These are phyloP conservation scores for Pteropus rufus DNA, from an alignment of 2,797 vertebrate species.

Conservation along the genomic window DNA sequence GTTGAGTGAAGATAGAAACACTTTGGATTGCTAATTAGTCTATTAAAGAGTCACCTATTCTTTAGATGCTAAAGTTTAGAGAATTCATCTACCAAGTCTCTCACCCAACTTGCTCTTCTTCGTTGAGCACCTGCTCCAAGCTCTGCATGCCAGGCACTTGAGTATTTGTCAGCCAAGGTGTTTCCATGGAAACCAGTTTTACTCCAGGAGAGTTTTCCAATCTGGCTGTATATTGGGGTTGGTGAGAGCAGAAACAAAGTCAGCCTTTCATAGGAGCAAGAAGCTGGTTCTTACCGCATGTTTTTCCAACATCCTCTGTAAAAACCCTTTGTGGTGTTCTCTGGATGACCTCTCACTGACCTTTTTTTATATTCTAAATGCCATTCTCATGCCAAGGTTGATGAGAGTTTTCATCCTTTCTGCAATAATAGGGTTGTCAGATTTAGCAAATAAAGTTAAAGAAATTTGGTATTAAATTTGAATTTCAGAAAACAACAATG, in stretches of 20 bases:
- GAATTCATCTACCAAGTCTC: neutral
- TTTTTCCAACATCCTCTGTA: slow-evolving; percentile 50
- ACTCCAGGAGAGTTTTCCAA: slow-evolving; percentile 12
- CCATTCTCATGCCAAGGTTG: neutral
- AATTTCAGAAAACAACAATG: slow-evolving; percentile 12
- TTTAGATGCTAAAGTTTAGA: neutral
- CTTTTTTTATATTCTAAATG: neutral
- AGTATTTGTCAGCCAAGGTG: neutral
- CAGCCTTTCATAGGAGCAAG: slow-evolving; percentile 41
- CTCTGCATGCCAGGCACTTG: neutral
- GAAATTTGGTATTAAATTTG: neutral
- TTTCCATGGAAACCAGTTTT: slow-evolving; percentile 55
- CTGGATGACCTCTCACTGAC: slow-evolving; percentile 7
- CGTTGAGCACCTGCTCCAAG: neutral
- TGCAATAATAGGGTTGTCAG: neutral
- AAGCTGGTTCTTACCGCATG: neutral
- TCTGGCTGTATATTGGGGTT: slow-evolving; percentile 53
- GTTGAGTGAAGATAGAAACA: neutral
- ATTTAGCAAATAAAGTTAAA: slow-evolving; percentile 38
- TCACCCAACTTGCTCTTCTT: neutral
- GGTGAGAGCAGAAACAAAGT: slow-evolving; percentile 56
- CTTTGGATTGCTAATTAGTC: neutral
- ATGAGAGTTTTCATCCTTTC: slow-evolving; percentile 2
- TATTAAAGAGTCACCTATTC: neutral
- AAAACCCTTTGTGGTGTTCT: slow-evolving; percentile 48